Conservation (phyloP, 2,888 invertebrate genomes). For the Diplolepis rosae region DNA sequence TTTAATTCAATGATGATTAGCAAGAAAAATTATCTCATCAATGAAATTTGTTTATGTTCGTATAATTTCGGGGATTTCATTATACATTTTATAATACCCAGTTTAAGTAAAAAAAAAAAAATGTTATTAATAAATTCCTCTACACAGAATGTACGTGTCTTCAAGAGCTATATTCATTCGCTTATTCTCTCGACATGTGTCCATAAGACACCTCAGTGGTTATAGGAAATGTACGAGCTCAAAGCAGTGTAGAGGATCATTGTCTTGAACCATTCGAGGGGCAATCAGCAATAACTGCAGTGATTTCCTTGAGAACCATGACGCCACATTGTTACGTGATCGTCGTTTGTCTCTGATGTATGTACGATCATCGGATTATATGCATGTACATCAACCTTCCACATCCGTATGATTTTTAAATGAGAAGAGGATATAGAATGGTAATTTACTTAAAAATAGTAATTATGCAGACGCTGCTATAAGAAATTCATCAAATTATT, state of each 20-base stretch:
- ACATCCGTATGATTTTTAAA: neutral
- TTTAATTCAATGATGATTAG: no score
- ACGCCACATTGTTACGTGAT: conserved; percentile 63
- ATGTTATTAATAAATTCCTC: no score
- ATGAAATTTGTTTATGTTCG: no score
- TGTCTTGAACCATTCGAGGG: conserved; percentile 50
- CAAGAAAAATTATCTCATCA: no score
- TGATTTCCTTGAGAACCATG: conserved; percentile 56
- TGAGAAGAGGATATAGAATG: neutral
- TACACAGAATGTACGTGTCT: neutral
- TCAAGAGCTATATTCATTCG: conserved; percentile 3
- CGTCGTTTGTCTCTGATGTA: conserved; percentile 64
- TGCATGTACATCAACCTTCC: neutral
- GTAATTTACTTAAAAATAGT: no score
- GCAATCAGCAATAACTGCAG: conserved; percentile 64
- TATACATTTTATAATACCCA: no score
- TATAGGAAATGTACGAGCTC: conserved; percentile 21
- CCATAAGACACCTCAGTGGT: conserved; percentile 2
- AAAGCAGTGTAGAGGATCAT: conserved; percentile 33
- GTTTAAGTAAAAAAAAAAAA: no score
- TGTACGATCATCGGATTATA: conserved; percentile 27
- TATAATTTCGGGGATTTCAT: no score
- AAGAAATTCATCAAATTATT: no score
- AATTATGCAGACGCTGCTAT: no score
- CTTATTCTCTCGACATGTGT: neutral